Conservation (phyloP, 2,797 vertebrate species). For the Tapera naevia region DNA sequence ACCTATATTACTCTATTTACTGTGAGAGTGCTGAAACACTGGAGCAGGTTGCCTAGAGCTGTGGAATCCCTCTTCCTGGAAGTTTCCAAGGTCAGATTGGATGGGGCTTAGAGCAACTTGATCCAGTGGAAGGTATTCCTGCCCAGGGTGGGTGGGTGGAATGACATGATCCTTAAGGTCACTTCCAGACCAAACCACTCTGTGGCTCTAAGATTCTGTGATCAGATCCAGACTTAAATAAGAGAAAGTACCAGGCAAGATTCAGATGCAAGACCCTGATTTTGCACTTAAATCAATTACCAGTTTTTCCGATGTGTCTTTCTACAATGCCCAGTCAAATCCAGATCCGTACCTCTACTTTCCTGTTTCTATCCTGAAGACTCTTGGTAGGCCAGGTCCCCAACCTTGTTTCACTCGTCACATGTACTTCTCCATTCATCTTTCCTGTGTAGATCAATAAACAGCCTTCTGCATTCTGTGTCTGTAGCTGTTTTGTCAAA, state of each 20-base stretch:
- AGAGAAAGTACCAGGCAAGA: background rate
- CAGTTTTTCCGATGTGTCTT: background rate
- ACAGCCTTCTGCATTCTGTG: background rate
- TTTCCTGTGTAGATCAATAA: background rate
- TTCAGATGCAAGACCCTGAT: background rate
- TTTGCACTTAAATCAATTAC: background rate
- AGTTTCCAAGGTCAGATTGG: background rate
- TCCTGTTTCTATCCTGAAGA: background rate
- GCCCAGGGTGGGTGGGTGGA: rapidly evolving
- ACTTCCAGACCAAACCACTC: background rate
- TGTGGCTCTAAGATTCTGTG: background rate
- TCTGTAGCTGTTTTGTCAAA: background rate
- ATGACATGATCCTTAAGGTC: background rate
- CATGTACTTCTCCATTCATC: background rate
- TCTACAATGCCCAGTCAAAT: background rate
- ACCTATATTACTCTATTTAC: background rate
- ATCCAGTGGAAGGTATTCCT: background rate
- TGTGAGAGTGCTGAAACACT: background rate
- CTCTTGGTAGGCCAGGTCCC: background rate
- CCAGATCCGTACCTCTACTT: background rate
- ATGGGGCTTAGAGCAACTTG: background rate
- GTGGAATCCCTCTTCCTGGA: background rate
- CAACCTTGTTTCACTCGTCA: background rate
- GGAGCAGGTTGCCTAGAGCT: background rate
- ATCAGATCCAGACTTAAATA: background rate